Conservation (phyloP, 2,113 vertebrate species). For the Oophaga pumilio region DNA sequence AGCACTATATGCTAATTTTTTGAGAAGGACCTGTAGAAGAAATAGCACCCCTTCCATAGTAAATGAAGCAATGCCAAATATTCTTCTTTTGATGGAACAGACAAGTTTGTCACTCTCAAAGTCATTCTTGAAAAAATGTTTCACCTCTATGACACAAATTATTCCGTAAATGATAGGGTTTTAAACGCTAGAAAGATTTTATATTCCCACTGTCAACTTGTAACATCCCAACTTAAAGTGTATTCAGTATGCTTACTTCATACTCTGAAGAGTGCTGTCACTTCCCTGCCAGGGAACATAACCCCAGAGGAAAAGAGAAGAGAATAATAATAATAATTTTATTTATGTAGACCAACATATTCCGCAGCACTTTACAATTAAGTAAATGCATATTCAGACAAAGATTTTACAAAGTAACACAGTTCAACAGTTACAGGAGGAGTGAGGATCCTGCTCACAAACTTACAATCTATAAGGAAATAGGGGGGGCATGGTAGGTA, state of each 20-base stretch:
- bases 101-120: slow-evolving; percentile 9
- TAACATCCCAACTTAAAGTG: slow-evolving; percentile 4
- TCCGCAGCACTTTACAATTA: no score
- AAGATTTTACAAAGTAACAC: no score
- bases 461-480: no score
- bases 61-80: neutral
- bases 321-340: no score
- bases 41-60: neutral
- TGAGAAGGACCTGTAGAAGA: no score
- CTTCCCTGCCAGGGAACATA: neutral
- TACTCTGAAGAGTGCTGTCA: neutral
- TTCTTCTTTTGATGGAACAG: neutral
- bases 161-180: neutral
- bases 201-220: neutral
- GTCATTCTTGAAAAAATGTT: slow-evolving; percentile 5
- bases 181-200: neutral
- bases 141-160: slow-evolving; percentile 8
- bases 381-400: no score
- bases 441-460: no score
- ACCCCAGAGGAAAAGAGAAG: neutral
- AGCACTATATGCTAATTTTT: no score
- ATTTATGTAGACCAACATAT: no score
- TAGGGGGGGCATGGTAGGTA: no score
- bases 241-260: neutral
- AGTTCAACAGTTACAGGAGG: no score